Percentiles rank a stretch among this genome's conserved stretches.
These are phyloP conservation scores for Pilophorus perplexus DNA, from an alignment of 2,888 invertebrate species.

Conservation along the genomic window DNA sequence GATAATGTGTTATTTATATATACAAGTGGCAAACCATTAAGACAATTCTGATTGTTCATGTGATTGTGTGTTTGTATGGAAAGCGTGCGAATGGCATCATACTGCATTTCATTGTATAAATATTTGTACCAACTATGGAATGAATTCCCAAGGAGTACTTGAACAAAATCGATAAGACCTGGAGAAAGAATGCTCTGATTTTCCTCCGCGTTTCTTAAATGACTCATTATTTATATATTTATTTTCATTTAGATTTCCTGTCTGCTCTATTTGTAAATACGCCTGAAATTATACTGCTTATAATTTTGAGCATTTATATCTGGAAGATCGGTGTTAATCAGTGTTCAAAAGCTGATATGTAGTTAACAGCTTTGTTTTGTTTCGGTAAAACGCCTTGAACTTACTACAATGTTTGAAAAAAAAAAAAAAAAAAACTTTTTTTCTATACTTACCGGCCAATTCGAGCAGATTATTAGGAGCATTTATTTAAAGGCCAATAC, in stretches of 20 bases:
- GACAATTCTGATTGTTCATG: too few species aligned
- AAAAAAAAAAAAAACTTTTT: too few species aligned
- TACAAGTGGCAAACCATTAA: too few species aligned
- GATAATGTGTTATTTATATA: too few species aligned
- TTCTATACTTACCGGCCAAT: slow-evolving; percentile 17
- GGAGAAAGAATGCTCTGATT: slow-evolving; percentile 11
- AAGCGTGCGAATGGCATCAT: slow-evolving; percentile 23
- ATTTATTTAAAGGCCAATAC: slow-evolving; percentile 40
- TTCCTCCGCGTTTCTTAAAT: slow-evolving; percentile 2
- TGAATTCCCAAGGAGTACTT: slow-evolving; percentile 18
- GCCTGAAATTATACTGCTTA: slow-evolving; percentile 22
- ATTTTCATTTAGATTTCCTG: not conserved
- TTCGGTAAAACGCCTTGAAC: slow-evolving; percentile 20
- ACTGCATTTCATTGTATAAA: slow-evolving; percentile 15
- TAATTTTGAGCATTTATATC: slow-evolving; percentile 12
- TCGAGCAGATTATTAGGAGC: slow-evolving; percentile 36
- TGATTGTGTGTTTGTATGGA: slow-evolving; percentile 20
- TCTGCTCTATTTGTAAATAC: slow-evolving; percentile 15
- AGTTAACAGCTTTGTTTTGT: slow-evolving; percentile 3
- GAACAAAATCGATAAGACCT: slow-evolving; percentile 3
- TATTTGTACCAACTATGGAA: slow-evolving; percentile 13
- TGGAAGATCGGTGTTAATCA: slow-evolving; percentile 19
- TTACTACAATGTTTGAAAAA: slow-evolving; percentile 3
- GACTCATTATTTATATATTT: not conserved
- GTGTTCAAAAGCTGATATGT: slow-evolving; percentile 22